Evolutionary conservation across 2,888 invertebrate species (phyloP), one percentile per base, ranked within the genome.

Genomic region (Chymomyza procnemis): DNA sequence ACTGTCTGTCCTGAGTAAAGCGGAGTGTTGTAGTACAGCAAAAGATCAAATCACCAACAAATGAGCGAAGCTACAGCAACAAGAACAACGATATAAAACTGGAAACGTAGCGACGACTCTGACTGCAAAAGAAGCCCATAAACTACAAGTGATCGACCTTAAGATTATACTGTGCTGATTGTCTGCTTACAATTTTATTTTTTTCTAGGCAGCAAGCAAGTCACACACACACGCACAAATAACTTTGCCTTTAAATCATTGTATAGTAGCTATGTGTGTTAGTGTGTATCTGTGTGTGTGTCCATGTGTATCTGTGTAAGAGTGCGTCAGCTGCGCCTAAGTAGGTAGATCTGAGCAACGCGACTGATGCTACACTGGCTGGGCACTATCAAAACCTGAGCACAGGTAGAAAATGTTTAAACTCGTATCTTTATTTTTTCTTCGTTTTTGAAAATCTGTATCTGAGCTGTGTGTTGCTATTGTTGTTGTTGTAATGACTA

Each of bases 131-230:
- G 82, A 85, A 82, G 87, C 80, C 79, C 85, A 84, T 87, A 87
- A 87, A 87, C 85, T 87, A 87, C 81, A 80, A 87, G 87, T 87
- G 83, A 84, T 84, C 83, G 85, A 84, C 83, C 83, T 87, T 87
- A 80, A 80, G 87, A 85, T 85, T 68, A 74, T 82, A 74, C 68
- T 71, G 74, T 72, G 67, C 81, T 74, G 84, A 87, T 80, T 82
- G 85, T 80, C 22, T 47, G 56, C 50, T 66, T 58, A 46, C 52
- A 59, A 34, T 67, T 74, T 14, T 41, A 46, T 18, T 52, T 41
- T 9, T 61, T 71, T 73, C 63, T 68, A 70, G 71, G 54, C 58
- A 65, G 34, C 54, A 30, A 54, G 41, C 16, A 30, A 22, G 47
- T 26, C 56, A n/a, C 22, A n/a, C n/a, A n/a, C n/a, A n/a, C n/a